phyloP scores from a whole-genome alignment of 2,113 vertebrate genomes.

The Microcebus tavaratra region DNA sequence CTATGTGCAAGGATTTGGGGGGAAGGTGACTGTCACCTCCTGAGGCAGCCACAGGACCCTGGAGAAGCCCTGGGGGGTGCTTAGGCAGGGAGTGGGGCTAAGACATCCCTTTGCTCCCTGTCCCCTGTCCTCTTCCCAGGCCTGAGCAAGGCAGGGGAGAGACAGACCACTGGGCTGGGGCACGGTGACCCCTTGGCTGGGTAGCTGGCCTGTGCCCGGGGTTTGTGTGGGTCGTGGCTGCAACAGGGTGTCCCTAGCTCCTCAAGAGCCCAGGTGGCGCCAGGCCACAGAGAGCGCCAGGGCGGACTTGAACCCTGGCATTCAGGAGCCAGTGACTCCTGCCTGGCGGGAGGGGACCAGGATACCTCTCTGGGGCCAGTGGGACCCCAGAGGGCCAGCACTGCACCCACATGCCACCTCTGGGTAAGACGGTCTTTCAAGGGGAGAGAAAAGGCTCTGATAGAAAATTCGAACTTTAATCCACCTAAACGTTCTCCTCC shows the following conservation, averaged over 20 bases:
- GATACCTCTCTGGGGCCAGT: not conserved
- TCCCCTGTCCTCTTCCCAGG: not conserved
- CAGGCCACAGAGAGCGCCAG: fast-evolving
- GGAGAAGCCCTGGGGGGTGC: not conserved
- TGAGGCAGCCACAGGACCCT: too few relatives aligned
- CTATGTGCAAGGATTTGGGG: not conserved
- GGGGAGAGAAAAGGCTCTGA: not conserved
- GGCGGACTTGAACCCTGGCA: not conserved
- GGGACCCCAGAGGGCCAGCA: not conserved
- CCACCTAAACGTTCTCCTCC: not conserved
- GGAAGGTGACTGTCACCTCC: not conserved
- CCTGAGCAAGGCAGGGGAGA: not conserved
- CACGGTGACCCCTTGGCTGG: not conserved
- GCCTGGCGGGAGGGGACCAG: not conserved
- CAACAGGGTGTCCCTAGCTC: not conserved
- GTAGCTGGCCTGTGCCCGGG: not conserved
- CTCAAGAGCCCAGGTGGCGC: not conserved
- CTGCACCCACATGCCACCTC: not conserved
- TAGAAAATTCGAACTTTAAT: not conserved
- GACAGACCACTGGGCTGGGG: not conserved
- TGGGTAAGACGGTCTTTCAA: not conserved
- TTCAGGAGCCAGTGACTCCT: fast-evolving
- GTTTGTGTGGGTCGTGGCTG: too few relatives aligned
- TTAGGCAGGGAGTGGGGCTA: not conserved
- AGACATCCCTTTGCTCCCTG: too few relatives aligned